Evolutionary conservation across 2,113 vertebrate genomes (phyloP), one percentile per base, ranked within the genome.

Genomic region (Catharus fuscescens): DNA sequence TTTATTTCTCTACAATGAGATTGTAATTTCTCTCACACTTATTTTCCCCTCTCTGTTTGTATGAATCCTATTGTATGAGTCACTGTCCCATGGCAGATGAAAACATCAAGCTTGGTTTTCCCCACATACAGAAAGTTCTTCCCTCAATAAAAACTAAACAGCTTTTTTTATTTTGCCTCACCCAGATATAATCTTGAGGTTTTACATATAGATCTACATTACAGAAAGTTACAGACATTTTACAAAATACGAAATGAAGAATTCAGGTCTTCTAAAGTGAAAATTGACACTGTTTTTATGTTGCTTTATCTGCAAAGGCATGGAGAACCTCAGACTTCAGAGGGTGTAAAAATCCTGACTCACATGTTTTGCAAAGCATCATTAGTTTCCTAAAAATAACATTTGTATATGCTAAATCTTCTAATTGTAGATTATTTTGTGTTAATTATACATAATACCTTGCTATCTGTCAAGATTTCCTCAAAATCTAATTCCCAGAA

Each of bases 371-470:
- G n/a, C 38, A 59, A 88, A 89, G 62, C 61, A 79, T 34, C 18
- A 32, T 62, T 88, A 4, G 14, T 62, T 92, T 88, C 59, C 47
- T 40, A 24, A 34, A 86, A 95, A 82, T 61, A 82, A 76, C 12
- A 85, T 60, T 60, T 69, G 32, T 77, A 38, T 45, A 36, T 52
- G 32, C 32, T 60, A 79, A 69, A 85, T 72, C 70, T 90, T 76
- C 60, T 91, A 82, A 85, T 44, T 85, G 32, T 42, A 85, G 50
- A 70, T 93, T 88, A 47, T 88, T 96, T 65, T 1, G 12, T 61
- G 70, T 29, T 91, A 89, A 80, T 92, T 89, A 67, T 54, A 88
- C 32, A 45, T 76, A 88, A 88, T 80, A 90, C 38, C 23, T 95
- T 77, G 32, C 66, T 80, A 38, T 69, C 62, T 73, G 70, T 88